Evolutionary conservation across 64 coral and sea anemone genomes (phyloP), one percentile per base, ranked within the genome.

Genomic region (Stichodactyla mertensii): DNA sequence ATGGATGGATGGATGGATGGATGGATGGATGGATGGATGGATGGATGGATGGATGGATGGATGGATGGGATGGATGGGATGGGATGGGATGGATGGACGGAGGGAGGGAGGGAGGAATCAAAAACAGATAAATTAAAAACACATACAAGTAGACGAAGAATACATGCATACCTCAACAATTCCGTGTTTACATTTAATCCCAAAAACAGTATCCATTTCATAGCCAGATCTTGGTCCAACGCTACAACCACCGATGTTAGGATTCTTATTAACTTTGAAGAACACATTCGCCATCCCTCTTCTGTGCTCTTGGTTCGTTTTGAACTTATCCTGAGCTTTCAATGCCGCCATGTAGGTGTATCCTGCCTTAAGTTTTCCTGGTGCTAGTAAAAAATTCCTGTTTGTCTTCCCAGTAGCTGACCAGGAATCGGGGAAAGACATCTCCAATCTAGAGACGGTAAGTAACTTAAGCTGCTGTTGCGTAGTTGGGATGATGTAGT

Each of bases 261-360:
- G 83, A 59, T 54, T 58, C 80, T 85, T 55, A 18, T 85, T 62
- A 58, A 64, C 83, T 12, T 85, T 61, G 14, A 85, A 85, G 56
- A 85, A 61, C 14, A 85, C 54, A 85, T 64, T 85, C 4, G 83
- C 83, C 83, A 85, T 85, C 20, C 83, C 83, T 85, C 54, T 55
- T 24, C 60, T 85, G 14, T 54, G 19, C 15, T 55, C 80, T 36
- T 82, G 52, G 52, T 81, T 55, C 51, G 52, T 53, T 20, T 81
- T 81, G 16, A 81, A 55, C 1, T 55, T 55, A 51, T 55, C 53
- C 10, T 45, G 6, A 9, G 61, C 83, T 5, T 16, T 27, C 83
- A 85, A 85, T 36, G 83, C 83, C 18, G 61, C 7, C 83, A 85
- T 62, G 56, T 85, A 85, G 16, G 20, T 85, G 6, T 85, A 18